Conservation (phyloP, 2,113 vertebrate genomes). For the Cyprinodon brontotheroides region DNA sequence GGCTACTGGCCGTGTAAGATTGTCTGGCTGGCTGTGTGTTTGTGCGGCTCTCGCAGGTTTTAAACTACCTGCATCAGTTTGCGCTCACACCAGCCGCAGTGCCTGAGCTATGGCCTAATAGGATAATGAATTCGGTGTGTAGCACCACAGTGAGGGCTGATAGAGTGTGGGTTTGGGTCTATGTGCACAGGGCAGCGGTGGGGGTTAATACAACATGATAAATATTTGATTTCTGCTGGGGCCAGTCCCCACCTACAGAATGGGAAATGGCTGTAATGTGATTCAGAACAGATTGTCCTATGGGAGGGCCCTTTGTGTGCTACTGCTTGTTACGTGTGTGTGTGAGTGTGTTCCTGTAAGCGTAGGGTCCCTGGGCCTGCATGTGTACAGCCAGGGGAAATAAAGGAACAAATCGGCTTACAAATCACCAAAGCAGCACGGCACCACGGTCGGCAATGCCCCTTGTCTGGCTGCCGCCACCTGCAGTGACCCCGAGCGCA, state of each 20-base stretch:
- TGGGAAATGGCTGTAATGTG: constrained; percentile 80
- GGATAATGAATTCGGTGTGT: constrained; percentile 77
- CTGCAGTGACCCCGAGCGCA: constrained; percentile 65
- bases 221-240: constrained; percentile 82
- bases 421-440: constrained; percentile 72
- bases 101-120: constrained; percentile 74
- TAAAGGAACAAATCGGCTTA: constrained; percentile 80
- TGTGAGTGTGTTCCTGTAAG: constrained; percentile 47
- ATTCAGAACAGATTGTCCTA: constrained; percentile 79
- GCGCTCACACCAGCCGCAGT: constrained; percentile 42
- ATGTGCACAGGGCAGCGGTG: constrained; percentile 59
- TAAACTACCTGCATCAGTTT: constrained; percentile 39
- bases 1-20: constrained; percentile 15
- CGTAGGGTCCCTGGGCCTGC: constrained; percentile 58
- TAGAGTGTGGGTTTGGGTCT: constrained; percentile 42
- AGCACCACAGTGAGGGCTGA: constrained; percentile 39
- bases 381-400: constrained; percentile 76
- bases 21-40: constrained; percentile 9
- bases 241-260: constrained; percentile 76
- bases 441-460: constrained; percentile 55
- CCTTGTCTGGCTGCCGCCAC: constrained; percentile 64
- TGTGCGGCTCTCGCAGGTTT: constrained; percentile 21
- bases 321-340: constrained; percentile 49
- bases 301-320: constrained; percentile 69
- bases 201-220: constrained; percentile 81